A percentile compares a stretch with the other conserved stretches of the same genome.
Evolutionary conservation across 2,113 vertebrate genomes (phyloP).

Genomic region (Sceloporus tristichus): DNA sequence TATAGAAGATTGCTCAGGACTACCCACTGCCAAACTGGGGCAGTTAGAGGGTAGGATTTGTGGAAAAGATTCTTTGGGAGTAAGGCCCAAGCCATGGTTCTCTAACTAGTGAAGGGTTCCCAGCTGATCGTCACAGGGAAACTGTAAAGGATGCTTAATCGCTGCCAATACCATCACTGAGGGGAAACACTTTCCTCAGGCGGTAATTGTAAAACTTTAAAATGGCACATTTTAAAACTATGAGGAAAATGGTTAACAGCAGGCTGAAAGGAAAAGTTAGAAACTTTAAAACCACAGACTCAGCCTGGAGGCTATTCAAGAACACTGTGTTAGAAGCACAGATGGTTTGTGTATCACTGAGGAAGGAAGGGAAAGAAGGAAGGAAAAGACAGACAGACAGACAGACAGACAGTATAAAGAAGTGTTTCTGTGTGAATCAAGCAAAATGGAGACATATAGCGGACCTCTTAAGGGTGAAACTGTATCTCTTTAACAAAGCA

Average conservation of each 20-base stretch:
- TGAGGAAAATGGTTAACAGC: constrained; percentile 73
- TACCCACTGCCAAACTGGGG: too few species aligned
- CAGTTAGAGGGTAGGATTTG: background rate
- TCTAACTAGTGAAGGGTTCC: constrained; percentile 36
- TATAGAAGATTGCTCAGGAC: too few species aligned
- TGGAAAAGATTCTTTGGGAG: background rate
- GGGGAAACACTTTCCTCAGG: constrained; percentile 6
- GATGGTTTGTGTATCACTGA: constrained; percentile 74
- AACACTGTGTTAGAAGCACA: constrained; percentile 76
- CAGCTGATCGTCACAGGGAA: constrained; percentile 15
- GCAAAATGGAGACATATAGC: constrained; percentile 53
- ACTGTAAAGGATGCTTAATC: constrained; percentile 28
- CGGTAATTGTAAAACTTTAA: constrained; percentile 62
- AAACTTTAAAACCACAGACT: constrained; percentile 75
- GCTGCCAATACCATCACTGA: constrained; percentile 33
- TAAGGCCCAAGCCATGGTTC: background rate
- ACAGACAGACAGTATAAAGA: constrained; percentile 60
- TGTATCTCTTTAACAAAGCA: constrained; percentile 52
- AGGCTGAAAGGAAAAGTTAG: constrained; percentile 76
- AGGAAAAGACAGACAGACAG: background rate
- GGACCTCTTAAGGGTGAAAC: constrained; percentile 55
- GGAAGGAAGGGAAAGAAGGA: background rate
- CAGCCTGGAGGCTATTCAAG: constrained; percentile 76
- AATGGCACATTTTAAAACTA: constrained; percentile 73
- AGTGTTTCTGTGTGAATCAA: constrained; percentile 58